Evolutionary conservation across 2,888 invertebrate genomes (phyloP), one percentile per base, ranked within the genome.

Genomic region (Suillia variegata): DNA sequence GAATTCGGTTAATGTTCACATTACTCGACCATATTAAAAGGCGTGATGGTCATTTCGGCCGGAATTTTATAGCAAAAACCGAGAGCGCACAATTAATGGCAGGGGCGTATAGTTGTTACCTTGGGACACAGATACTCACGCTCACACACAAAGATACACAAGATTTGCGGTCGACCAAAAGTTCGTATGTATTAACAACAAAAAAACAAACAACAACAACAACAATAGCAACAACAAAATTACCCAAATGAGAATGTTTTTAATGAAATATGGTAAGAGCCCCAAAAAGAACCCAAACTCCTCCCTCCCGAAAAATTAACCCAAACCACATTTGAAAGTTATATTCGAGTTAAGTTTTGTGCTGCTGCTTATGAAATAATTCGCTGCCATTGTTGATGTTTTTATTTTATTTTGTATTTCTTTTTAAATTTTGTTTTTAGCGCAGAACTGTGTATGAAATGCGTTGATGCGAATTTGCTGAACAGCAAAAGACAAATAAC

Each of bases 1-100:
- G 76, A 77, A 77, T 75, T 75, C 73, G 67, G 75, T 77, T 77
- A 75, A 75, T 77, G 75, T 74, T 71, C 72, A 69, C 76, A 76
- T 76, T 76, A 73, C 70, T 77, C 71, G 68, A 72, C 71, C 73
- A 71, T 77, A 77, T 75, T 75, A 76, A 76, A 77, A 73, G 75
- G 70, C 74, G 73, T 71, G 73, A 71, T 71, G 76, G 71, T 69
- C 75, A 73, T 71, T 71, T 66, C 69, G 69, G 67, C 69, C 64
- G 67, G 68, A 75, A 73, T 77, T 74, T 74, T 72, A 70, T 72
- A 75, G 70, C 69, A 24, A 50, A 24, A 21, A 50, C 10, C 13
- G 24, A 10, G n/a, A n/a, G n/a, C n/a, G n/a, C 50, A 26, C 24
- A 50, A 50, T 50, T 50, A 50, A 50, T 6, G 20, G 24, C 50